Base-by-base conservation (phyloP, 2,888 invertebrate genomes). In the Trichogramma dendrolimi region DNA sequence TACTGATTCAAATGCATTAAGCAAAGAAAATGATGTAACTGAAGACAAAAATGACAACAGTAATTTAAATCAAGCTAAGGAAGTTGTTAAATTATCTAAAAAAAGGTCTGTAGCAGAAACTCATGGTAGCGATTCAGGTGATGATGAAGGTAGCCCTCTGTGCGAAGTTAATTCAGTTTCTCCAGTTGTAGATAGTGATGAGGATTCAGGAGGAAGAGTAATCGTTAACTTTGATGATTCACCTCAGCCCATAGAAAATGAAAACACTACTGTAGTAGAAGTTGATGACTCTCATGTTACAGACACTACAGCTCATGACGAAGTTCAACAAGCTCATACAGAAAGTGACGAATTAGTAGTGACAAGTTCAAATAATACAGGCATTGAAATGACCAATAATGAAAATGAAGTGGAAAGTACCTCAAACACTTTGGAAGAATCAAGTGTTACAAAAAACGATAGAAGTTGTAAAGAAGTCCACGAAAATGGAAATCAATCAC, bases 41-140 rank as follows among this genome's bases (percentile, higher is more conserved):
- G 27, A 27, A 1, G 48, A 56, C 11, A 10, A 51, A 39, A 44
- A 61, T 14, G 56, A 51, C n/a, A 46, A 58, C 4, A 41, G 60
- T 7, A 47, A 57, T 44, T 11, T n/a, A 27, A 27, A 27, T 7
- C 61, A 64, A 47, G n/a, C 58, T 7, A 61, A 61, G n/a, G 56
- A 62, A 49, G 6, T 56, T 6, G 8, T 52, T 6, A 5, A 48
- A n/a, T 14, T 8, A 7, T 6, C 43, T 3, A 46, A 52, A 4
- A 61, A 6, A 11, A 49, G 40, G 14, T 4, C 11, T 11, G 14
- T 27, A 27, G 27, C 27, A 27, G 27, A 27, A 27, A 27, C 27
- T 27, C 27, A 27, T 27, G 27, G 27, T 27, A 27, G 27, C 27
- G 27, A 27, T 27, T 27, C 27, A 27, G 27, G 27, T 27, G 27